A percentile compares a stretch with the other conserved stretches of the same genome.
Conservation (phyloP, 2,888 invertebrate genomes). For the Parnassius apollo region DNA sequence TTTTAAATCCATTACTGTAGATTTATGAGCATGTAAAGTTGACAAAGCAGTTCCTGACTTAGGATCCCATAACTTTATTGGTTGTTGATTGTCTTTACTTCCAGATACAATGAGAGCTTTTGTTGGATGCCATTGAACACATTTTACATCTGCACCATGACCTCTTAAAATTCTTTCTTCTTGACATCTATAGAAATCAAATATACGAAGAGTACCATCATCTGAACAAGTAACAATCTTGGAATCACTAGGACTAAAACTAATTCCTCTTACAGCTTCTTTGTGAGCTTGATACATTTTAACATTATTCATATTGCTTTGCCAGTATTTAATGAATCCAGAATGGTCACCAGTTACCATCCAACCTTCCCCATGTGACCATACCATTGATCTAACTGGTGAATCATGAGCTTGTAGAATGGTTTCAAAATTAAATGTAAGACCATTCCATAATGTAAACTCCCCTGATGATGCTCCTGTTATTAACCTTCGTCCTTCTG, state of each 20-base stretch:
- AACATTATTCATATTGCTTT: slow-evolving; percentile 99
- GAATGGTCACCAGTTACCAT: slow-evolving; percentile 99
- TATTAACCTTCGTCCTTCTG: slow-evolving; percentile 97
- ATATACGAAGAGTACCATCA: slow-evolving; percentile 98
- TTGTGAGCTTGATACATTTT: slow-evolving; percentile 99
- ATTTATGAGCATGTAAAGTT: slow-evolving; percentile 99
- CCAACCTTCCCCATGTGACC: slow-evolving; percentile 99
- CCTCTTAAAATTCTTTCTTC: slow-evolving; percentile 97
- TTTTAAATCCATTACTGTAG: slow-evolving; percentile 99
- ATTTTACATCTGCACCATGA: slow-evolving; percentile 99
- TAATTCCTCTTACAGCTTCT: slow-evolving; percentile 99
- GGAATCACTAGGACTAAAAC: slow-evolving; percentile 99
- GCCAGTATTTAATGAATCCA: slow-evolving; percentile 99
- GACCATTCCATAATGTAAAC: slow-evolving; percentile 99
- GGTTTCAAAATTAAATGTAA: slow-evolving; percentile 99
- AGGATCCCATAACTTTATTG: slow-evolving; percentile 99
- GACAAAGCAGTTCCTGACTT: slow-evolving; percentile 97
- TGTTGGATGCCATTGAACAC: slow-evolving; percentile 99
- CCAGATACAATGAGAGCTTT: slow-evolving; percentile 98
- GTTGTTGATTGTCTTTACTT: slow-evolving; percentile 99
- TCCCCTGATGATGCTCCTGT: slow-evolving; percentile 99
- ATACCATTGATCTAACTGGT: slow-evolving; percentile 99
- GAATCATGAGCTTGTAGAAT: slow-evolving; percentile 99
- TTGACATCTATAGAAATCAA: slow-evolving; percentile 98
- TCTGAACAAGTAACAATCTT: slow-evolving; percentile 99